phyloP scores from a whole-genome alignment of 2,797 vertebrate species.

The Crocidura indochinensis region DNA sequence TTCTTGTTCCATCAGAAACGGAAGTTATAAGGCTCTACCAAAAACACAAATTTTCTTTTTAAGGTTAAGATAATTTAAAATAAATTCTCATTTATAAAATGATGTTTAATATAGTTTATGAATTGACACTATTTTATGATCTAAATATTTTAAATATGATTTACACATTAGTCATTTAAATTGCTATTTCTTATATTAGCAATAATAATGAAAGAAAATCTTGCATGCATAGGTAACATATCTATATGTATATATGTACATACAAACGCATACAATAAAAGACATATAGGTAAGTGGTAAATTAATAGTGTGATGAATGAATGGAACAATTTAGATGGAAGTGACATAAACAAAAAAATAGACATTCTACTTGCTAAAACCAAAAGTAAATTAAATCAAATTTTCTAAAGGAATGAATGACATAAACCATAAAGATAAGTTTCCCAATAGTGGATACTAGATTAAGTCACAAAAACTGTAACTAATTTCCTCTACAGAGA shows the following conservation, averaged over 20 bases:
- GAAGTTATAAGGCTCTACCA: no score
- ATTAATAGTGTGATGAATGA: no score
- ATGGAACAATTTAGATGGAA: no score
- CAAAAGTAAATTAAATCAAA: conserved; percentile 28
- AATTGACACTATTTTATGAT: not conserved
- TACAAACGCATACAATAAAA: no score
- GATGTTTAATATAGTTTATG: not conserved
- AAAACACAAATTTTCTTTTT: no score
- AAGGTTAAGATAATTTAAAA: no score
- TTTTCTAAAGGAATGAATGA: conserved; percentile 43
- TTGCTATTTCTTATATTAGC: not conserved
- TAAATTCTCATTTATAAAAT: not conserved
- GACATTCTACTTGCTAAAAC: conserved; percentile 49
- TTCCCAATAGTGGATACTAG: not conserved
- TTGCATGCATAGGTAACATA: no score
- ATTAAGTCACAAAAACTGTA: not conserved
- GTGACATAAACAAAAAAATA: not conserved
- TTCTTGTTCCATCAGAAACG: no score
- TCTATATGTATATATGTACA: no score
- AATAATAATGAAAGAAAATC: not conserved
- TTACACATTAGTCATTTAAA: not conserved
- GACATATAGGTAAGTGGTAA: no score
- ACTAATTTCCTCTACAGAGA: not conserved
- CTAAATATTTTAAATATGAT: conserved; percentile 28
- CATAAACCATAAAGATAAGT: not conserved